phyloP scores from a whole-genome alignment of 92 coral and sea anemone genomes.

The Umimayanthus chanpuru region DNA sequence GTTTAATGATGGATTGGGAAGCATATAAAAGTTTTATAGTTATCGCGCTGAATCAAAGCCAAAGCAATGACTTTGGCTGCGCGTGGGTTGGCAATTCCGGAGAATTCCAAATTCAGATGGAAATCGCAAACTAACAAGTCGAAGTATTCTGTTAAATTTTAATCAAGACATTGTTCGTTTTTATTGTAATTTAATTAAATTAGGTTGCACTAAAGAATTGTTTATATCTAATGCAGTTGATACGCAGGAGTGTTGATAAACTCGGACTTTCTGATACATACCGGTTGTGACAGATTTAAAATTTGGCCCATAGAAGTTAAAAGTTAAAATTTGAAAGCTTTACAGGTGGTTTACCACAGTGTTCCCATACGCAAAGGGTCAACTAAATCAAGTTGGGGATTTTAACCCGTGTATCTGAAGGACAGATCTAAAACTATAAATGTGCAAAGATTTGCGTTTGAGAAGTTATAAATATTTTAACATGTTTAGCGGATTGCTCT shows the following conservation, averaged over 20 bases:
- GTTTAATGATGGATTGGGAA: constrained; percentile 7
- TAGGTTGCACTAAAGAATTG: constrained; percentile 47
- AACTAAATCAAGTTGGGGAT: not conserved
- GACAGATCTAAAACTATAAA: not conserved
- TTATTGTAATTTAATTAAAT: constrained; percentile 46
- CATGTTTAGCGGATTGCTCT: constrained; percentile 49
- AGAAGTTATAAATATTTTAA: constrained; percentile 37
- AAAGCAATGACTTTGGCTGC: not conserved
- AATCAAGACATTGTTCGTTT: constrained; percentile 44
- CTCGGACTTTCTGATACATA: not conserved
- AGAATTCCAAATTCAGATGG: constrained; percentile 17
- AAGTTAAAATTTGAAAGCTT: not conserved
- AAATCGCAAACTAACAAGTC: constrained; percentile 19
- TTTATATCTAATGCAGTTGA: constrained; percentile 44
- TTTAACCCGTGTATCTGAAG: constrained; percentile 2
- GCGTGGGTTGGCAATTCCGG: constrained; percentile 32
- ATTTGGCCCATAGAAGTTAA: not conserved
- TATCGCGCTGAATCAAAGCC: not conserved
- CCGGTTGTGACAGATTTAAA: not conserved
- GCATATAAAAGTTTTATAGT: constrained; percentile 11
- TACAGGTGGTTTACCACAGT: not conserved
- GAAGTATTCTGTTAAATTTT: constrained; percentile 25
- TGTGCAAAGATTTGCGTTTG: constrained; percentile 19
- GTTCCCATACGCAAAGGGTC: not conserved
- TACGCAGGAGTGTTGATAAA: constrained; percentile 33